Evolutionary conservation across 2,888 invertebrate genomes (phyloP).

Genomic region (Digitonthophagus gazella): DNA sequence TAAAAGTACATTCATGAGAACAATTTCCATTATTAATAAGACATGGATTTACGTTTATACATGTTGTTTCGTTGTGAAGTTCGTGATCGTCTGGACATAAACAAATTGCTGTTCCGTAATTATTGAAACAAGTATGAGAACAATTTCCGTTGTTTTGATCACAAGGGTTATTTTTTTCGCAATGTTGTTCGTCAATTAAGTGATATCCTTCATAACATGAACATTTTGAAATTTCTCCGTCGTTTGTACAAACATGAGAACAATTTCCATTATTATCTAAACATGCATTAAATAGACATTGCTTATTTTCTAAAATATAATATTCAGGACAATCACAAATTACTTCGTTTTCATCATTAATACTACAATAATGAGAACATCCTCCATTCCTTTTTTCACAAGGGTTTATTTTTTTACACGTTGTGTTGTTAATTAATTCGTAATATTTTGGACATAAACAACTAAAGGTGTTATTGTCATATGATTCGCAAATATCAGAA

Average conservation of each 20-base stretch:
- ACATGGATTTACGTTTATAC: conserved; percentile 51
- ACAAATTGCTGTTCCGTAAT: conserved; percentile 29
- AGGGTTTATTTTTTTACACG: conserved; percentile 54
- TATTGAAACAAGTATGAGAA: conserved; percentile 52
- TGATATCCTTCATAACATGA: conserved; percentile 44
- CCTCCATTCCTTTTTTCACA: conserved; percentile 60
- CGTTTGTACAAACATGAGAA: conserved; percentile 51
- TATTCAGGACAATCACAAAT: conserved; percentile 54
- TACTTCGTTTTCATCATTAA: conserved; percentile 51
- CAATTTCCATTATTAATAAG: conserved; percentile 46
- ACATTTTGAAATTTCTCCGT: conserved; percentile 57
- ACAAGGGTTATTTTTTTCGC: conserved; percentile 42
- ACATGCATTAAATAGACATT: conserved; percentile 50
- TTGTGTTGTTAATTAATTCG: conserved; percentile 48
- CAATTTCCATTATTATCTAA: conserved; percentile 53
- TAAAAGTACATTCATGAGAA: conserved; percentile 41
- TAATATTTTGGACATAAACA: conserved; percentile 32
- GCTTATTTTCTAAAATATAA: conserved; percentile 41
- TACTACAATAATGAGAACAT: conserved; percentile 61
- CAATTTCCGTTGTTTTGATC: conserved; percentile 58
- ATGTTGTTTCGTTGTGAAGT: conserved; percentile 44
- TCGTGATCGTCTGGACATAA: conserved; percentile 41
- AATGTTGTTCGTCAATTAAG: conserved; percentile 50
- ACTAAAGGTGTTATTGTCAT: conserved; percentile 42
- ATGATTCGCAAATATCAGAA: conserved; percentile 41